Evolutionary conservation across 2,888 invertebrate species (phyloP), one percentile per base, ranked within the genome.

Genomic region (Dicycla oo): DNA sequence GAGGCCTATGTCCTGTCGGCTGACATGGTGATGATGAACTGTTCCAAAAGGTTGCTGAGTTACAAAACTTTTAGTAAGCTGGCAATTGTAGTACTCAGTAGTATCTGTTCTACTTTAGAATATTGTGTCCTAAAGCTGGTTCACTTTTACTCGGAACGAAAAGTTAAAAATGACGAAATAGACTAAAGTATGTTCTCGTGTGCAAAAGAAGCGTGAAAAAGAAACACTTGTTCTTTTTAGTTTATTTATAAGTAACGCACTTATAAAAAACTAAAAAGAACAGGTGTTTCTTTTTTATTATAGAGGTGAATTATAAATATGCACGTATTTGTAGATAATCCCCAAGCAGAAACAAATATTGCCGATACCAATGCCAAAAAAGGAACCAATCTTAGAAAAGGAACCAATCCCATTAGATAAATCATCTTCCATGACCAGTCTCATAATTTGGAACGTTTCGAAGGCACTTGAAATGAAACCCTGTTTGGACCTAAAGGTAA

Each of bases 361-460:
- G 8, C 30, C 49, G 30, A 6, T 11, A 34, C n/a, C 23, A 47
- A 65, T 45, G 11, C 20, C n/a, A 51, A 3, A 40, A 30, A 23
- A 66, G n/a, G 26, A 23, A 30, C 15, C n/a, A 43, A 61, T 20
- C 6, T 10, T 7, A 47, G 11, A 56, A 43, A 67, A 23, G 20
- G 13, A 71, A 13, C 1, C 13, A 38, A 65, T 18, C 1, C 34
- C 69, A 20, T 15, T 60, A 30, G 45, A 34, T 13, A 74, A 81
- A 69, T 64, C 80, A 49, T 88, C 89, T 11, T 95, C 95, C 20
- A 90, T 95, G 88, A 86, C 85, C 53, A 88, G 91, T 68, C 87
- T 95, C 38, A 91, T 95, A 69, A 66, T 89, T 75, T 95, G 95
- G 95, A 95, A 95, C 75, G 86, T 95, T 76, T 87, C 92, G 4